These are phyloP conservation scores for Agrypnus murinus DNA, from an alignment of 2,888 invertebrate genomes.

Conservation along the genomic window DNA sequence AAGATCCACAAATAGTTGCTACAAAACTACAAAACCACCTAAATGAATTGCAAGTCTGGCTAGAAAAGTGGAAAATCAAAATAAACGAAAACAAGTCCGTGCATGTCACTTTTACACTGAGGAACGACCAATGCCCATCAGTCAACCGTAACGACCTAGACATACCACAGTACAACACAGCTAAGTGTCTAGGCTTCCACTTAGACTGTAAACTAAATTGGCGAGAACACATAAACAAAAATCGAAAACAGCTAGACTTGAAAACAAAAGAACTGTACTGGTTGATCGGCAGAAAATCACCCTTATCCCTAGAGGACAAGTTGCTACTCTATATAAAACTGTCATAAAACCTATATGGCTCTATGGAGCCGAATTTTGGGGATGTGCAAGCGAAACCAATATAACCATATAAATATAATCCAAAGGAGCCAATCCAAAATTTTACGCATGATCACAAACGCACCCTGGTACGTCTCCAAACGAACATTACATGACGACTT, in stretches of 20 bases:
- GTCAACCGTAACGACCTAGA: too few relatives aligned
- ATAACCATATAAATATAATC: slow-evolving; percentile 19
- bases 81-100: too few relatives aligned
- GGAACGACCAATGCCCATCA: background rate
- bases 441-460: too few relatives aligned
- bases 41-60: slow-evolving; percentile 4
- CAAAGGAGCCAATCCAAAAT: too few relatives aligned
- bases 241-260: too few relatives aligned
- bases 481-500: background rate
- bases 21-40: too few relatives aligned
- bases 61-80: too few relatives aligned
- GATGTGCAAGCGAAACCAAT: slow-evolving; percentile 19
- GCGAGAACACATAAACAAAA: slow-evolving; percentile 4
- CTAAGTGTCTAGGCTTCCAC: slow-evolving; percentile 15
- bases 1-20: background rate
- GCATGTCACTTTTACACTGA: too few relatives aligned
- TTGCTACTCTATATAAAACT: slow-evolving; percentile 20
- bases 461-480: background rate
- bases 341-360: slow-evolving; percentile 20
- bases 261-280: slow-evolving; percentile 29
- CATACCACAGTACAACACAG: slow-evolving; percentile 1
- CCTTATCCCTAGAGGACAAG: slow-evolving; percentile 14
- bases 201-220: slow-evolving; percentile 2
- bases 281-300: slow-evolving; percentile 10
- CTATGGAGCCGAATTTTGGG: too few relatives aligned